Percentiles rank a stretch among this genome's conserved stretches.
These are phyloP conservation scores for Lymantria dispar DNA, from an alignment of 2,888 invertebrate species.

Conservation along the genomic window DNA sequence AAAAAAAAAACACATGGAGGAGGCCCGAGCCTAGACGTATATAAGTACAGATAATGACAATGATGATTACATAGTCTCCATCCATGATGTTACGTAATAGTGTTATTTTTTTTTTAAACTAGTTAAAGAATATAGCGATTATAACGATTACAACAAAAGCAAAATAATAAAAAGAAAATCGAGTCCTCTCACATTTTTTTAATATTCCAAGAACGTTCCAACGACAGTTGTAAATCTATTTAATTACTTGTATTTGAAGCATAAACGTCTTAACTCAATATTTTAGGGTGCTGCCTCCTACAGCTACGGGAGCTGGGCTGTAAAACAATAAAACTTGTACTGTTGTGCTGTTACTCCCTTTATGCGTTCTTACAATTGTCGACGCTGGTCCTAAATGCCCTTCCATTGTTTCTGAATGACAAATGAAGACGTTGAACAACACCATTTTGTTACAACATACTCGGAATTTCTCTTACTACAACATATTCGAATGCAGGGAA, in stretches of 20 bases:
- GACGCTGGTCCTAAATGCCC: slow-evolving; percentile 60
- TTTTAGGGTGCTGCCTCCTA: slow-evolving; percentile 75
- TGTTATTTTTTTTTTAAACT: too few species aligned
- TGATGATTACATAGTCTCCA: too few species aligned
- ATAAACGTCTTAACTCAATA: slow-evolving; percentile 55
- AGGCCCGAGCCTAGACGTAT: too few species aligned
- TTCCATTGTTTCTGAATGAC: slow-evolving; percentile 62
- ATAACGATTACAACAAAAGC: slow-evolving; percentile 42
- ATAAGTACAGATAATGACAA: too few species aligned
- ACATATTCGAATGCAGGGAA: background rate
- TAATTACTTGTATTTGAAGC: slow-evolving; percentile 65
- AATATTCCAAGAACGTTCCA: slow-evolving; percentile 60
- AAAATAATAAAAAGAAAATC: slow-evolving; percentile 35
- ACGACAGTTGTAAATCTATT: slow-evolving; percentile 76
- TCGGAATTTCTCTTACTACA: slow-evolving; percentile 2
- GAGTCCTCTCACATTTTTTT: slow-evolving; percentile 8
- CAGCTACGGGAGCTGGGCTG: slow-evolving; percentile 67
- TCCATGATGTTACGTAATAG: too few species aligned
- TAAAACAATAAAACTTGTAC: slow-evolving; percentile 75
- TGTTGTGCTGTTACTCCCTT: slow-evolving; percentile 66
- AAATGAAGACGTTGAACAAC: slow-evolving; percentile 69
- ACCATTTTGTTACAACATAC: slow-evolving; percentile 13
- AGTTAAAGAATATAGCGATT: slow-evolving; percentile 29
- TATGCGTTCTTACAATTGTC: slow-evolving; percentile 55
- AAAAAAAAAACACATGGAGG: too few species aligned